Base-by-base conservation (phyloP, 2,113 vertebrate species). In the Glareola pratincola region DNA sequence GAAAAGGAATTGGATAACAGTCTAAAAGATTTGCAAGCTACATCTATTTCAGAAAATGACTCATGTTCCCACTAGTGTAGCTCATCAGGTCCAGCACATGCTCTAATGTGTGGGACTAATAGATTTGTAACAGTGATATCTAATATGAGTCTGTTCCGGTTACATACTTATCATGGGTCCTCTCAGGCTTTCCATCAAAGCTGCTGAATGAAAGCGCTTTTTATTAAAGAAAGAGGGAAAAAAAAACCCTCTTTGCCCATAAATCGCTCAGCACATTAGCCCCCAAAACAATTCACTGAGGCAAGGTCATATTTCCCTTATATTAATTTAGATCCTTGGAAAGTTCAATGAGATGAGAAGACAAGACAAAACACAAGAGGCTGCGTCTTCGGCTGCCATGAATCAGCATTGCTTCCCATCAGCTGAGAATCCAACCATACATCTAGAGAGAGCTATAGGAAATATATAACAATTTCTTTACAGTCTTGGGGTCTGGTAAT, bases 1-100 rank as follows among this genome's bases (percentile, higher is more conserved):
- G 97, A 96, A 96, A 96, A 94, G 57, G 96, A 97, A 98, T 89
- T 96, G 96, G 97, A 62, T 97, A 96, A 95, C 89, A 96, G 96
- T 92, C 94, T 73, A 82, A 86, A 92, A 96, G 97, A 96, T 84
- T 90, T 95, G 83, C 95, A 97, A 56, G 95, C 92, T 97, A 96
- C 96, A 97, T 96, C 95, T 96, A 97, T 96, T 96, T 96, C 96
- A 77, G 85, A 82, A 88, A 84, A 82, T 97, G 96, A 97, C 94
- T 98, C 96, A 88, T 92, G 94, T 97, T 97, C 95, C 92, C 95
- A 60, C 60, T 37, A 90, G 93, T n/a, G 87, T 87, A 67, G 97
- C 96, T 97, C 92, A 92, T 96, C 93, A 91, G 94, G 95, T 88
- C 92, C 92, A 93, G 94, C 88, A 96, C 90, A 92, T 94, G 95